Percentiles rank a stretch among this genome's conserved stretches.
Evolutionary conservation across 1,140 invertebrate species (phyloP).

Genomic region (Tetranychus urticae): DNA sequence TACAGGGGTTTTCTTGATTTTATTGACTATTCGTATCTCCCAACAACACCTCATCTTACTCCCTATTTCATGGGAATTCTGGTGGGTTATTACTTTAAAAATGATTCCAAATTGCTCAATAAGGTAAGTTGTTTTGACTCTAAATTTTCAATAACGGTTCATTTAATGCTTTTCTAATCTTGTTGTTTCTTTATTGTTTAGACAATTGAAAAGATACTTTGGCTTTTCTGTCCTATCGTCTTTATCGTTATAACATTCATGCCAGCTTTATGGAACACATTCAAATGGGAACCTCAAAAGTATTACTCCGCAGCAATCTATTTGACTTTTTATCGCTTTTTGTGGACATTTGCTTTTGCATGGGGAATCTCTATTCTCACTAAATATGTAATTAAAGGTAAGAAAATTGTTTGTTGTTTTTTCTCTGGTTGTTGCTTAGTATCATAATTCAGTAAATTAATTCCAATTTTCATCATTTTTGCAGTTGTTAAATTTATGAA

Average conservation of each 20-base stretch:
- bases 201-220: background rate
- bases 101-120: background rate
- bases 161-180: background rate
- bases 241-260: background rate
- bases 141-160: background rate
- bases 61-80: background rate
- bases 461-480: background rate
- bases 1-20: background rate
- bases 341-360: background rate
- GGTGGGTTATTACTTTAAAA: background rate
- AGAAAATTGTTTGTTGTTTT: background rate
- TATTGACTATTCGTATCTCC: background rate
- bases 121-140: background rate
- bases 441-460: background rate
- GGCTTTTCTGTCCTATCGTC: background rate
- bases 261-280: background rate
- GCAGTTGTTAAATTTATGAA: background rate
- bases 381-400: background rate
- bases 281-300: background rate
- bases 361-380: background rate
- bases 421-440: background rate
- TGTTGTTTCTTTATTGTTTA: background rate
- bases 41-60: background rate
- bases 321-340: background rate
- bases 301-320: background rate